phyloP scores from a whole-genome alignment of 2,797 vertebrate species.

The Acanthis flammea region DNA sequence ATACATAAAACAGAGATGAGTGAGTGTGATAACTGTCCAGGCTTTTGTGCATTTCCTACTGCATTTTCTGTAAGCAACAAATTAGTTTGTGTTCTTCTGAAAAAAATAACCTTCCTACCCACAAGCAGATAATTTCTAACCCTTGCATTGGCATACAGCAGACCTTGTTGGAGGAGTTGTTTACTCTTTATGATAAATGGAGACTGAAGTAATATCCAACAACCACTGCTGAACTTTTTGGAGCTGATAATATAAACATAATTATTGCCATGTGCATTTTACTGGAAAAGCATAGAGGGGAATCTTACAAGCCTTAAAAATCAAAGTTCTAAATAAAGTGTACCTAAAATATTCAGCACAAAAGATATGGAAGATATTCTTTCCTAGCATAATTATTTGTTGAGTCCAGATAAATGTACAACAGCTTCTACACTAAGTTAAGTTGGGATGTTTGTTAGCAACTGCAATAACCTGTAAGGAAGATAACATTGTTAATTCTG shows the following conservation, averaged over 20 bases:
- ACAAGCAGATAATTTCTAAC: neutral
- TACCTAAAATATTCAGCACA: slow-evolving; percentile 28
- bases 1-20: neutral
- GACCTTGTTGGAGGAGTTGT: neutral
- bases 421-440: neutral
- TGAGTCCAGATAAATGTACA: neutral
- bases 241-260: neutral
- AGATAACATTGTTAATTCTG: neutral
- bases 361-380: slow-evolving; percentile 37
- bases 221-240: neutral
- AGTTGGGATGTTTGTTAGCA: neutral
- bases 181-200: neutral
- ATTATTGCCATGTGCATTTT: neutral
- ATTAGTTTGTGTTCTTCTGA: neutral
- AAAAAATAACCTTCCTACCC: neutral
- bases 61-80: neutral
- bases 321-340: slow-evolving; percentile 30
- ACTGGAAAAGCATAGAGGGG: neutral
- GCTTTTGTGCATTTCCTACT: neutral
- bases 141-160: neutral
- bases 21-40: neutral
- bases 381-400: slow-evolving; percentile 38
- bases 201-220: neutral
- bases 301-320: slow-evolving; percentile 15
- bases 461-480: neutral